These are phyloP conservation scores for Ivindomyrus marchei DNA, from an alignment of 2,113 vertebrate genomes.

Conservation along the genomic window DNA sequence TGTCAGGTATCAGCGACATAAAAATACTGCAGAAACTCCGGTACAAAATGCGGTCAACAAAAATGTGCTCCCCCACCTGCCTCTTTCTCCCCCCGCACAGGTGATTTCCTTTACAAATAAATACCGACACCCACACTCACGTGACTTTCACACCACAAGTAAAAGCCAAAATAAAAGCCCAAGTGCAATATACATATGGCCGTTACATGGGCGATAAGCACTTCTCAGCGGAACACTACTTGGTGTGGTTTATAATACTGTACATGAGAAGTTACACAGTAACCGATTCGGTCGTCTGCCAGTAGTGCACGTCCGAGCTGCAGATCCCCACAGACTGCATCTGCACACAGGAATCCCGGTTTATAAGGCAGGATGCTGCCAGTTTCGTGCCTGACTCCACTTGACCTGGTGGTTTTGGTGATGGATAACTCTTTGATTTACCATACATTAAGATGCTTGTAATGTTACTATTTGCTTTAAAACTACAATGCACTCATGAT, in stretches of 20 bases:
- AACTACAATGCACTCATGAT: not conserved
- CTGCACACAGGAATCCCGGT: constrained; percentile 32
- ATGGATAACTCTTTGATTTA: not conserved
- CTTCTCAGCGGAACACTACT: not conserved
- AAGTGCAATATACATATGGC: too few relatives aligned
- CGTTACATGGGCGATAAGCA: constrained; percentile 18
- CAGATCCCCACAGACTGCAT: constrained; percentile 98
- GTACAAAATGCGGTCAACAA: too few relatives aligned
- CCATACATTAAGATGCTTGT: not conserved
- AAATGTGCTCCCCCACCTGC: too few relatives aligned
- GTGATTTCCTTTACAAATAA: too few relatives aligned
- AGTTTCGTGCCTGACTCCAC: not conserved
- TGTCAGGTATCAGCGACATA: too few relatives aligned
- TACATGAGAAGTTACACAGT: constrained; percentile 48
- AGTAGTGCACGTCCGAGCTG: constrained; percentile 90
- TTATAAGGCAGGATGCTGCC: not conserved
- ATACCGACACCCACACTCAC: too few relatives aligned
- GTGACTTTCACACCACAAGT: too few relatives aligned
- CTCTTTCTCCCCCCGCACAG: too few relatives aligned
- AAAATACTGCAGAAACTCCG: too few relatives aligned
- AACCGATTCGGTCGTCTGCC: constrained; percentile 82
- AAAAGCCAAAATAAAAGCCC: too few relatives aligned
- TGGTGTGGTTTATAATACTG: not conserved
- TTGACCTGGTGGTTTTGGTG: not conserved
- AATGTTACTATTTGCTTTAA: not conserved